These are phyloP conservation scores for Amphimedon queenslandica DNA, from an alignment of 37 sponge, comb jelly and placozoan species.

Conservation along the genomic window DNA sequence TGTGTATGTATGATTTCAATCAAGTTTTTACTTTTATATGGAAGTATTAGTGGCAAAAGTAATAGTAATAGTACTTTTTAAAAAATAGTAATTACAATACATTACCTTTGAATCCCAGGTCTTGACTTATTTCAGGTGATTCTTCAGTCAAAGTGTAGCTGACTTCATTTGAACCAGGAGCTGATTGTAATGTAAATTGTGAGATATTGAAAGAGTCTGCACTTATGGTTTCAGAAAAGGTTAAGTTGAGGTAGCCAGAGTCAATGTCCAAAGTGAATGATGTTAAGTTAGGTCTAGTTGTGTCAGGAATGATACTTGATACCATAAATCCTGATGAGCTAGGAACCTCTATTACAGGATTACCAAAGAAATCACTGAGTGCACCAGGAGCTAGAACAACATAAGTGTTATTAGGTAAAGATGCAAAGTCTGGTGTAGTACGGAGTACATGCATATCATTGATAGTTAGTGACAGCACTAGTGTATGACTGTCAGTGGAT, in stretches of 20 bases:
- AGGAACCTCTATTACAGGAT: conserved; percentile 28
- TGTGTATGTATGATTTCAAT: too few species aligned
- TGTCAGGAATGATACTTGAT: conserved; percentile 35
- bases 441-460: conserved; percentile 49
- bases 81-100: too few species aligned
- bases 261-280: conserved; percentile 64
- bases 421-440: conserved; percentile 39
- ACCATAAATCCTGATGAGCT: conserved; percentile 24
- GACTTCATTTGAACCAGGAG: conserved; percentile 12
- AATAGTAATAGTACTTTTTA: too few species aligned
- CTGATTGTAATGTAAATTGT: conserved; percentile 37
- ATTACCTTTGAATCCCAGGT: too few species aligned
- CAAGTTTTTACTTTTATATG: background rate
- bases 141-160: conserved; percentile 48
- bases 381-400: conserved; percentile 40
- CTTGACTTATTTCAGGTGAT: too few species aligned
- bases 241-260: conserved; percentile 61
- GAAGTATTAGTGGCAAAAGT: too few species aligned
- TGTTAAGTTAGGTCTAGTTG: conserved; percentile 43
- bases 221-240: conserved; percentile 83
- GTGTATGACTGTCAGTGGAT: conserved; percentile 46
- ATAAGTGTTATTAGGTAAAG: conserved; percentile 51
- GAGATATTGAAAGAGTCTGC: conserved; percentile 43
- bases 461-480: conserved; percentile 30
- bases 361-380: conserved; percentile 63